Base-by-base conservation (phyloP, 2,888 invertebrate genomes). In the Erynnis tages region DNA sequence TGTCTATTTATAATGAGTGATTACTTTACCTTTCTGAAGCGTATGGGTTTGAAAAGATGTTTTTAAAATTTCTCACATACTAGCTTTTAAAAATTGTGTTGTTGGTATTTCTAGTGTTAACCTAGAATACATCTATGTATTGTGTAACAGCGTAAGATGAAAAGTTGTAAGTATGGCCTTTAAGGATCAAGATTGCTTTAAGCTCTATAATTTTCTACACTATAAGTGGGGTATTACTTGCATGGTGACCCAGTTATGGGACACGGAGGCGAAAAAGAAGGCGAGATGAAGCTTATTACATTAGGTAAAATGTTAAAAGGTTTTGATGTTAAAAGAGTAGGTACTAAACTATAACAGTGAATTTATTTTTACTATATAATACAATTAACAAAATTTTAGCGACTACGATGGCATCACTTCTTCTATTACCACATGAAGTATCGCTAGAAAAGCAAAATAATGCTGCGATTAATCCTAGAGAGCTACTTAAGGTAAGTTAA, bases 161-260 rank as follows among this genome's bases (percentile, higher is more conserved):
- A n/a, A n/a, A n/a, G n/a, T n/a, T n/a, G n/a, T n/a, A 10, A 10
- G 6, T 1, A 4, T 4, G n/a, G n/a, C 6, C n/a, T 41, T 4
- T 29, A 29, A 25, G 29, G 2, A 47, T 47, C 47, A 37, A 47
- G 47, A 47, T 10, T 38, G 37, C 13, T 46, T 17, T 19, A 14
- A 13, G 4, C 37, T 19, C 2, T n/a, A 29, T 69, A 78, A 79
- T 79, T 78, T 75, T 64, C 53, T 58, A 67, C 65, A 69, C 67
- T 84, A 84, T 86, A 85, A 83, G 77, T 76, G 71, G 65, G 60
- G 60, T 59, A 66, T 65, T 62, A 56, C 59, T 59, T 55, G 55
- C 46, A 52, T 29, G 50, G 54, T 58, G 58, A 61, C 63, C 65
- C 69, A 70, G 62, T 79, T 71, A 67, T 63, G 54, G 35, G 55